Conservation (phyloP, 2,113 vertebrate species). For the Sylvietta virens region DNA sequence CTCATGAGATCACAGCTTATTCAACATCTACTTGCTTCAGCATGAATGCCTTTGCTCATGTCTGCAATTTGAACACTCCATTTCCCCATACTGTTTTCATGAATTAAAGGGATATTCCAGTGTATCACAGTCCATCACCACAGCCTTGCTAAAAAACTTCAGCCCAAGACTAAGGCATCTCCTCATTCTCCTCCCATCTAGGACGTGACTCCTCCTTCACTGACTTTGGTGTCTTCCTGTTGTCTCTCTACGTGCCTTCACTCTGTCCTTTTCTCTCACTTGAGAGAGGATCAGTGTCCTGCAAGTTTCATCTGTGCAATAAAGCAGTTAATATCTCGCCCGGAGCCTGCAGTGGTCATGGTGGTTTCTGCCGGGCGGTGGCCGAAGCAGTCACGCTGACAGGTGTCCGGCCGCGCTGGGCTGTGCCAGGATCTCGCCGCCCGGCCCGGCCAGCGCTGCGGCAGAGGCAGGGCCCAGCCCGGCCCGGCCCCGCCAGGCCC, state of each 20-base stretch:
- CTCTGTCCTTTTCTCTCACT: neutral
- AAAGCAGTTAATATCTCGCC: neutral
- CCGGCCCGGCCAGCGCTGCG: no score
- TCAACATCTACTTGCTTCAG: neutral
- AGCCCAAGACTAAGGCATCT: neutral
- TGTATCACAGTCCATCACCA: neutral
- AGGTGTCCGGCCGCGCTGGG: no score
- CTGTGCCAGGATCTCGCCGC: neutral
- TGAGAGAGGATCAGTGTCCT: no score
- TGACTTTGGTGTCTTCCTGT: neutral
- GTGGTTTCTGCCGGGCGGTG: no score
- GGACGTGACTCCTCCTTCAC: neutral
- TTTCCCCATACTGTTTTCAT: neutral
- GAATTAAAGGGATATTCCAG: neutral
- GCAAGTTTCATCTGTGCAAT: neutral
- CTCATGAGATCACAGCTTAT: neutral
- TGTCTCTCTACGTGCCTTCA: neutral
- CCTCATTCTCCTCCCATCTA: neutral
- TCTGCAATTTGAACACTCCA: neutral
- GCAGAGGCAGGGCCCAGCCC: neutral
- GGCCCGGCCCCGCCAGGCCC: no score
- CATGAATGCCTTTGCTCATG: neutral
- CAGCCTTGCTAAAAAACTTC: neutral
- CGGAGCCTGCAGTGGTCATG: no score
- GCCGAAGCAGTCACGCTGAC: no score